Conservation (phyloP, 2,113 vertebrate species). For the Callipepla squamata region DNA sequence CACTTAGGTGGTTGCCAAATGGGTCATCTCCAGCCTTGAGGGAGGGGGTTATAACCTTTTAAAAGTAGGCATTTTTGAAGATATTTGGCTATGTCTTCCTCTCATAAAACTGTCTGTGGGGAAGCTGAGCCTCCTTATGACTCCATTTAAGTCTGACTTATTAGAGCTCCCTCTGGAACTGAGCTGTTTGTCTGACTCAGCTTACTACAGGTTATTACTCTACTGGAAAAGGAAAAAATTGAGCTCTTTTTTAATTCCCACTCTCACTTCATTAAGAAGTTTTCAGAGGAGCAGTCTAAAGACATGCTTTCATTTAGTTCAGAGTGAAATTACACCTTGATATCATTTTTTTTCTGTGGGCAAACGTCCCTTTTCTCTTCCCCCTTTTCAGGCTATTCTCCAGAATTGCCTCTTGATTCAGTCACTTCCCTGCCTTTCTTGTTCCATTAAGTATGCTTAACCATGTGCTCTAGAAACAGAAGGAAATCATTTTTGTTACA, state of each 20-base stretch:
- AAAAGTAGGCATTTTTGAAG: not conserved
- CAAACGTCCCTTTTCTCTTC: not conserved
- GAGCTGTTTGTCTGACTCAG: not conserved
- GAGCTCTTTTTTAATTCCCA: not conserved
- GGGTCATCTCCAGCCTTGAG: not conserved
- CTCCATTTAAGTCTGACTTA: not conserved
- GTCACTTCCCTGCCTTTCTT: not conserved
- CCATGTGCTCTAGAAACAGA: not conserved
- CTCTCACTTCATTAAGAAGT: not conserved
- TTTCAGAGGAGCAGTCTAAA: not conserved
- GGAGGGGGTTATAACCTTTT: not conserved
- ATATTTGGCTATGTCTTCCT: not conserved
- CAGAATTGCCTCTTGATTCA: not conserved
- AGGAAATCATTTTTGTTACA: not conserved
- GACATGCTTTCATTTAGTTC: not conserved
- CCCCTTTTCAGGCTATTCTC: not conserved
- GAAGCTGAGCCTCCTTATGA: too few relatives aligned
- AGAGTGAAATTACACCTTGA: not conserved
- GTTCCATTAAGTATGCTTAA: not conserved
- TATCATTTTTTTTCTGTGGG: not conserved
- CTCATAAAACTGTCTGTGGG: not conserved
- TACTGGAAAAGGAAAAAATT: not conserved
- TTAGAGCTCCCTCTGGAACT: not conserved
- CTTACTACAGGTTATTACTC: not conserved
- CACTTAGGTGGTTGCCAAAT: not conserved